These are phyloP conservation scores for Lutraria lutraria DNA, from an alignment of 2,888 invertebrate genomes.

Conservation along the genomic window DNA sequence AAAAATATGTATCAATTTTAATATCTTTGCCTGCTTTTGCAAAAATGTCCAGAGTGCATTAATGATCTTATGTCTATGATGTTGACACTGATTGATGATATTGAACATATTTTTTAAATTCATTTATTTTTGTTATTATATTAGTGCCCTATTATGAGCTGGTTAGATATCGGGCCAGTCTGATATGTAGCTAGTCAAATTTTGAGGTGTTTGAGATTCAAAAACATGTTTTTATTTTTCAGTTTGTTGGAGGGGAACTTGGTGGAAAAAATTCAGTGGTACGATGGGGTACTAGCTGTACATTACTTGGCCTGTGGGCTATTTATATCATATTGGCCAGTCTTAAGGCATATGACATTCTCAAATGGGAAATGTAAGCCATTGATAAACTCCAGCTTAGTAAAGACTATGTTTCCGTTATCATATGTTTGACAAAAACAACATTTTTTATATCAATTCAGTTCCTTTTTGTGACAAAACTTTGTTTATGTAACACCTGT, in stretches of 20 bases:
- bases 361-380: constrained; percentile 67
- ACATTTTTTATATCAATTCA: not conserved
- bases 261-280: constrained; percentile 78
- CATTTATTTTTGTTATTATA: no score
- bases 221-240: constrained; percentile 61
- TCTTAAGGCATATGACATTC: constrained; percentile 75
- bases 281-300: constrained; percentile 70
- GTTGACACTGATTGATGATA: no score
- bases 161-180: no score
- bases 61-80: no score
- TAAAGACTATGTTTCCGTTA: not conserved
- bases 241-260: constrained; percentile 85
- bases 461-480: not conserved
- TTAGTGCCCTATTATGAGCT: no score
- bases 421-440: constrained; percentile 3
- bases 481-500: not conserved
- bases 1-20: no score
- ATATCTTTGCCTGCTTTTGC: no score
- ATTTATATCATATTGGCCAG: constrained; percentile 80
- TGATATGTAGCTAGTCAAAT: no score
- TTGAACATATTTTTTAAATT: no score
- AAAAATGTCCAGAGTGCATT: no score
- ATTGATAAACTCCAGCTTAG: not conserved
- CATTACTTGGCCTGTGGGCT: constrained; percentile 80
- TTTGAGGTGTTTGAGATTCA: no score